Base-by-base conservation (phyloP, 2,113 vertebrate genomes). In the Ovibos moschatus region DNA sequence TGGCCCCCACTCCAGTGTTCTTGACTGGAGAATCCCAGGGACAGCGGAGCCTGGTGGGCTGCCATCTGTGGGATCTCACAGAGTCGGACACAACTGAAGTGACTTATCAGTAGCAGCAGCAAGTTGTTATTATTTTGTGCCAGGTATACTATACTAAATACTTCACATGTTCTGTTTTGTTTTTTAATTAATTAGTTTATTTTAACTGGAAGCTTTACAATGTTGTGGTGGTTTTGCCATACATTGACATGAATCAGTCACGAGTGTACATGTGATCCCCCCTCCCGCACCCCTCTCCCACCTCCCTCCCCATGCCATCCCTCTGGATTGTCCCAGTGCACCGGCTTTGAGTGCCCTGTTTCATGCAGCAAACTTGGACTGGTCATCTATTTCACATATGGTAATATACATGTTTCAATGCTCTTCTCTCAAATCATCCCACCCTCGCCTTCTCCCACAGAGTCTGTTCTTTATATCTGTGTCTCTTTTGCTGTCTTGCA, bases 211-310 rank as follows among this genome's bases (percentile, higher is more conserved):
- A 36, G 64, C 64, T 71, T 71, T 36, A 71, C 64, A 71, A 0
- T 36, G 17, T 21, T 71, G 64, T 71, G n/a, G 64, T 71, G 64
- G n/a, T 36, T 71, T 71, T 71, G n/a, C n/a, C n/a, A 36, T 71
- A 23, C 64, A 21, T 6, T 71, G n/a, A 36, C 64, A 36, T 71
- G 17, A 71, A 36, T 71, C 64, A 71, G n/a, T 21, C 64, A 23
- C 5, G 19, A 21, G n/a, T 36, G 17, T 36, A 71, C 64, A 36
- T 23, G 64, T 12, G 9, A 28, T 23, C 64, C 19, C 16, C n/a
- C 9, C 0, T 21, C 64, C 64, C 9, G 0, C 36, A 36, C n/a
- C 10, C 30, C 64, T 2, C 19, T 11, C 9, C 4, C 4, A 6
- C 64, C 4, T 12, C n/a, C 19, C 19, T 23, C 64, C 64, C 17